Base-by-base conservation (phyloP, 2,888 invertebrate species). In the Imbricaverruca yamaguchii region DNA sequence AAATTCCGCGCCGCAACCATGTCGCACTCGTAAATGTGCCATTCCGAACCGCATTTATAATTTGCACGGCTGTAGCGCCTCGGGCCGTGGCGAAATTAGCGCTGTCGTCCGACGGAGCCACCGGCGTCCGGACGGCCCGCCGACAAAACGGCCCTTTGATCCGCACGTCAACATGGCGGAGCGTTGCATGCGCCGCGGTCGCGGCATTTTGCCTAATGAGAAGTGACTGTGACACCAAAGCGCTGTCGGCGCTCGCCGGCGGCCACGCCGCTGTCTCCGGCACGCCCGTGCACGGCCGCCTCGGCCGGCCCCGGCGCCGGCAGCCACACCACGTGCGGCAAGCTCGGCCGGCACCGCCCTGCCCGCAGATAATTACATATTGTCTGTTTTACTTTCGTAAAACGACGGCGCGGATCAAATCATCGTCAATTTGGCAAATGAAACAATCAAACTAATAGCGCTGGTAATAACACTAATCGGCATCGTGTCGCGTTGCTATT, bases 371-470 rank as follows among this genome's bases (percentile, higher is more conserved):
- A 65, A 65, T 65, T 65, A 65, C 65, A 65, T 23, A 23, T n/a
- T 65, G 65, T 65, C 65, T 23, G 65, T 65, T 65, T 65, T 65
- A 65, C 65, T 65, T 65, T 65, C 39, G 39, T 15, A 39, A 69
- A 69, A 69, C 39, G 39, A 39, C 25, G 39, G 69, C 69, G 13
- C 15, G 69, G 69, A 69, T 69, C 69, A 69, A 69, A 69, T 69
- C 69, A 39, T 67, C 67, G 15, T 69, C 69, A 69, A 69, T 69
- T 69, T 69, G 69, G 25, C 69, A 39, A 69, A 69, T 69, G 69
- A 69, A 69, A 69, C 69, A 69, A 69, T 69, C 69, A 69, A 69
- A 69, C 69, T 69, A 69, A 69, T 39, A 69, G 69, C 69, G 13
- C 39, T 39, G 25, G 69, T 69, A 69, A 69, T 69, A 69, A 69